These are phyloP conservation scores for Platichthys flesus DNA, from an alignment of 2,113 vertebrate genomes.

Conservation along the genomic window DNA sequence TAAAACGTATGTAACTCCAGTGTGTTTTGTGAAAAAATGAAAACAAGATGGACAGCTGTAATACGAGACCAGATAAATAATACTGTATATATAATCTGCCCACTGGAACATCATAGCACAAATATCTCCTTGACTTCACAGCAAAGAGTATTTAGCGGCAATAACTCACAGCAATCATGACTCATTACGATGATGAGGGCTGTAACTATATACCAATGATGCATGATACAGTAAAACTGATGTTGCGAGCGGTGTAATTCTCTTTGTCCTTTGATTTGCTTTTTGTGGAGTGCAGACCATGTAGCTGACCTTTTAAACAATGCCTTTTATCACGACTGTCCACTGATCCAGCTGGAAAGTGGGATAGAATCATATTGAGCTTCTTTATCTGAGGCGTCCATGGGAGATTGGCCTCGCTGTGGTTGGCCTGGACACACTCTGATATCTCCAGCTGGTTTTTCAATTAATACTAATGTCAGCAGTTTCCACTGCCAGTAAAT, in stretches of 20 bases:
- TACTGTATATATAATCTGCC: too few species aligned
- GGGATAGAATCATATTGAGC: constrained; percentile 11
- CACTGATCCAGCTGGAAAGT: constrained; percentile 38
- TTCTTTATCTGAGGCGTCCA: constrained; percentile 30
- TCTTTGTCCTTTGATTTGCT: background rate
- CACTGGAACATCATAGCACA: background rate
- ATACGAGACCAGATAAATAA: too few species aligned
- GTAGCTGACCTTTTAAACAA: constrained; percentile 2
- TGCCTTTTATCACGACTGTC: constrained; percentile 11
- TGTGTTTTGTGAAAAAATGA: too few species aligned
- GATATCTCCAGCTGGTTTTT: constrained; percentile 63
- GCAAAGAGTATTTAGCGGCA: background rate
- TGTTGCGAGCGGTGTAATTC: background rate
- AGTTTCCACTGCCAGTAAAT: constrained; percentile 58
- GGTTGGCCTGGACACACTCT: constrained; percentile 27
- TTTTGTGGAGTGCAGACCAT: background rate
- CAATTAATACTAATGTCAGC: constrained; percentile 63
- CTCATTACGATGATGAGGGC: background rate
- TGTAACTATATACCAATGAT: background rate
- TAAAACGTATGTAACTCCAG: too few species aligned
- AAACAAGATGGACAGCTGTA: too few species aligned
- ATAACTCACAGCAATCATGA: background rate
- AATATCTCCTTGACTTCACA: constrained; percentile 24
- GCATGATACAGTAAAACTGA: background rate
- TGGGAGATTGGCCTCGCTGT: constrained; percentile 27